Evolutionary conservation across 2,888 invertebrate species (phyloP).

Genomic region (Oegoconia quadripuncta): DNA sequence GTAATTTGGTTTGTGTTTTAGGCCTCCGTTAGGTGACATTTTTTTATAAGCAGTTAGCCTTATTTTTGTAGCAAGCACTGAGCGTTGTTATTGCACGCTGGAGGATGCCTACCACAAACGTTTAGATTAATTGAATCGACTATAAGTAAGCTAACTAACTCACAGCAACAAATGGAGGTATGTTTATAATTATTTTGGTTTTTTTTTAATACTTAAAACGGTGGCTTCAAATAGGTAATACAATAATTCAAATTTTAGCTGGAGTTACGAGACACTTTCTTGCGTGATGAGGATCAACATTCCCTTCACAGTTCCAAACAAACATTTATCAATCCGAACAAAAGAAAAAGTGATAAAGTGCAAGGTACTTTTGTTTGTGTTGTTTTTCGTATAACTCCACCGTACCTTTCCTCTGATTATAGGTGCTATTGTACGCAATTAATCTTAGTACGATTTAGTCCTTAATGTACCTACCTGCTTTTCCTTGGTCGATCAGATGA

Average conservation of each 20-base stretch:
- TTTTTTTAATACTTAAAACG: conserved; percentile 9
- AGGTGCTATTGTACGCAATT: too few species aligned
- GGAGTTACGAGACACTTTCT: conserved; percentile 49
- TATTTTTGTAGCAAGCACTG: conserved; percentile 10
- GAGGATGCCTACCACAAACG: conserved; percentile 39
- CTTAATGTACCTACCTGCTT: too few species aligned
- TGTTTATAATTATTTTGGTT: conserved; percentile 7
- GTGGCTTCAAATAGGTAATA: neutral
- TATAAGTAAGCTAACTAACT: conserved; percentile 21
- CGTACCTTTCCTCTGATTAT: too few species aligned
- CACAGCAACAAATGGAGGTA: conserved; percentile 58
- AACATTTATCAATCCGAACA: conserved; percentile 33
- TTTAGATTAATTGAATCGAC: conserved; percentile 27
- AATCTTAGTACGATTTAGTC: too few species aligned
- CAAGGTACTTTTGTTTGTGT: conserved; percentile 28
- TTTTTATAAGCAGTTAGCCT: conserved; percentile 29
- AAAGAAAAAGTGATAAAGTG: conserved; percentile 52
- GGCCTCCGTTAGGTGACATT: conserved; percentile 42
- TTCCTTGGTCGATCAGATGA: too few species aligned
- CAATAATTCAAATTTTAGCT: conserved; percentile 31
- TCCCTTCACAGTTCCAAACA: conserved; percentile 42
- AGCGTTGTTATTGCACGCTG: conserved; percentile 32
- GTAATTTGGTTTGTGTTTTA: conserved; percentile 44
- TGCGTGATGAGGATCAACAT: conserved; percentile 51
- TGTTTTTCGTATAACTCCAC: neutral